A percentile compares a stretch with the other conserved stretches of the same genome.
phyloP scores from a whole-genome alignment of 2,113 vertebrate species.

The Dicerorhinus sumatrensis region DNA sequence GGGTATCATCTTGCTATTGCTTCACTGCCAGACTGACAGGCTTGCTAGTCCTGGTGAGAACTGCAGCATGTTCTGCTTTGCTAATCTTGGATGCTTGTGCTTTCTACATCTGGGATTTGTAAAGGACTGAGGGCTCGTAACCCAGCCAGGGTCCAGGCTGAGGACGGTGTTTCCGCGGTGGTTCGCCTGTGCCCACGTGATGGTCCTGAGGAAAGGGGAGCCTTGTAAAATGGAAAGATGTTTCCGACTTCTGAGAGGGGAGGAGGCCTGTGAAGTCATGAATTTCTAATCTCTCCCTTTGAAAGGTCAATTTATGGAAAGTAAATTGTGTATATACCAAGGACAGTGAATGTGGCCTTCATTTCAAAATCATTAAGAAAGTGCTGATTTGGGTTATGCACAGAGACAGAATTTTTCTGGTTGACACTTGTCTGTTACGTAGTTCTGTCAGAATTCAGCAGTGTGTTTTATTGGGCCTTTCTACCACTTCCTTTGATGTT shows the following conservation, averaged over 20 bases:
- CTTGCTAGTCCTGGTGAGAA: fast-evolving
- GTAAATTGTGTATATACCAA: fast-evolving
- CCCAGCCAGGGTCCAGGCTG: background rate
- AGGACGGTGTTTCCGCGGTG: fast-evolving
- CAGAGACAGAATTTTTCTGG: background rate
- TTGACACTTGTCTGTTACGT: background rate
- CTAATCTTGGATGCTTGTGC: background rate
- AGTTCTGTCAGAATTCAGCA: background rate
- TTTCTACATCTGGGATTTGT: background rate
- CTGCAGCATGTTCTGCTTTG: background rate
- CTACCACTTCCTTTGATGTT: background rate
- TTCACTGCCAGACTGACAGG: background rate
- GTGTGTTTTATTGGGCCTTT: background rate
- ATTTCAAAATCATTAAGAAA: too few species aligned
- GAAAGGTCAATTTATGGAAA: background rate
- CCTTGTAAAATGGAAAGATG: too few species aligned
- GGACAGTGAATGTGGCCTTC: background rate
- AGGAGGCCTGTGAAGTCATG: background rate
- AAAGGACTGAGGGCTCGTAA: background rate
- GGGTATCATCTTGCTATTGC: background rate
- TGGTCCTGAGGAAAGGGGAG: background rate
- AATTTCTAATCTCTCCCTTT: background rate
- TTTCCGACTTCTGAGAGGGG: background rate
- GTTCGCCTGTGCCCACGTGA: background rate
- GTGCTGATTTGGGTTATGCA: background rate